These are phyloP conservation scores for Discoglossus pictus DNA, from an alignment of 2,797 vertebrate genomes.

Conservation along the genomic window DNA sequence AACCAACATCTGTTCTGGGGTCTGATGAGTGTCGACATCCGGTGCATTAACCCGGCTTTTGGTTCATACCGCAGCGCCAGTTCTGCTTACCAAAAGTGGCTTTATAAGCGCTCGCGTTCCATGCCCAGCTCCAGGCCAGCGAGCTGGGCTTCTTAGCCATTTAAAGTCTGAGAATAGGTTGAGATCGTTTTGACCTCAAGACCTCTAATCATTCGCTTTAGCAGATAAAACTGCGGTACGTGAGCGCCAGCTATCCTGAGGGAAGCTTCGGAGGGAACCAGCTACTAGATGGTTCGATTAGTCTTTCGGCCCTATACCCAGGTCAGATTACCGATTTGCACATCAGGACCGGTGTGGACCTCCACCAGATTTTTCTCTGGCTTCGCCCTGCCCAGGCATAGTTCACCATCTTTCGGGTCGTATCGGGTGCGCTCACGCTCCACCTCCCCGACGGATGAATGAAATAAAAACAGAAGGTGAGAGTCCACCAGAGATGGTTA, in stretches of 20 bases:
- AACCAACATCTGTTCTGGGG: conserved; percentile 30
- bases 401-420: too few species aligned
- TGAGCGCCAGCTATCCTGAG: too few species aligned
- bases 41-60: background rate
- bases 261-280: too few species aligned
- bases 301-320: too few species aligned
- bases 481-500: too few species aligned
- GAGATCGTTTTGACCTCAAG: background rate
- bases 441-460: conserved; percentile 7
- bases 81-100: conserved; percentile 30
- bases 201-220: background rate
- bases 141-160: conserved; percentile 12
- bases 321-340: too few species aligned
- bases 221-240: conserved; percentile 7
- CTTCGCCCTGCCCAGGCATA: too few species aligned
- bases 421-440: background rate
- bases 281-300: too few species aligned
- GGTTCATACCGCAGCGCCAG: background rate
- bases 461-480: too few species aligned
- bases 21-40: conserved; percentile 40
- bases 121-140: conserved; percentile 18
- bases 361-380: too few species aligned
- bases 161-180: conserved; percentile 10
- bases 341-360: too few species aligned
- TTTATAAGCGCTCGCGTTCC: conserved; percentile 35